A percentile compares a stretch with the other conserved stretches of the same genome.
These are phyloP conservation scores for Anabas testudineus DNA, from an alignment of 2,797 vertebrate genomes.

Conservation along the genomic window DNA sequence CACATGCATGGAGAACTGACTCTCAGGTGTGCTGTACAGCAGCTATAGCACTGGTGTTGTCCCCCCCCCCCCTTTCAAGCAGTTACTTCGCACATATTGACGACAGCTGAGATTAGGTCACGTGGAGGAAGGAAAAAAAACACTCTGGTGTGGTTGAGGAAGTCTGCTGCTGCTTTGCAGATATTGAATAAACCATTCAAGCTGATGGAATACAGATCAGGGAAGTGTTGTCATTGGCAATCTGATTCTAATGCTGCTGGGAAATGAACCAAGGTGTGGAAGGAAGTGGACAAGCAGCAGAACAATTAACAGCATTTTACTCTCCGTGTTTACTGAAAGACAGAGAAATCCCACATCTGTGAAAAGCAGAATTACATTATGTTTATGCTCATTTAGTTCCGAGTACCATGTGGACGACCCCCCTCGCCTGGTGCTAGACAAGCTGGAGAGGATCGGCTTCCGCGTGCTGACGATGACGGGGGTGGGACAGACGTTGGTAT, in stretches of 20 bases:
- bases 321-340: slow-evolving; percentile 62
- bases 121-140: slow-evolving; percentile 7
- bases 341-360: slow-evolving; percentile 64
- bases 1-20: background rate
- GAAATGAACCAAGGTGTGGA: slow-evolving; percentile 78
- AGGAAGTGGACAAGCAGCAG: slow-evolving; percentile 74
- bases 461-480: slow-evolving; percentile 94
- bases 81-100: slow-evolving; percentile 47
- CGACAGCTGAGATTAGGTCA: slow-evolving; percentile 53
- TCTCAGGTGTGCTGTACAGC: slow-evolving; percentile 39
- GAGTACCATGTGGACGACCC: slow-evolving; percentile 95
- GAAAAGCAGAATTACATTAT: slow-evolving; percentile 54
- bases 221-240: slow-evolving; percentile 77
- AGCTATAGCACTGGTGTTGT: slow-evolving; percentile 39
- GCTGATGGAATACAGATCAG: slow-evolving; percentile 74
- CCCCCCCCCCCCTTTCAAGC: slow-evolving; percentile 55
- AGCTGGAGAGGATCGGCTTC: slow-evolving; percentile 93
- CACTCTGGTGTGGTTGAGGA: slow-evolving; percentile 18
- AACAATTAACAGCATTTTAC: slow-evolving; percentile 69
- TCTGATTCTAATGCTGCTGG: slow-evolving; percentile 73
- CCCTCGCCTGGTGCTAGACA: slow-evolving; percentile 92
- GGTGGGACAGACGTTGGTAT: slow-evolving; percentile 96
- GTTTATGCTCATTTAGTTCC: slow-evolving; percentile 82
- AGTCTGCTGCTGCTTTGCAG: slow-evolving; percentile 67
- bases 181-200: slow-evolving; percentile 67